A percentile compares a stretch with the other conserved stretches of the same genome.
phyloP scores from a whole-genome alignment of 2,888 invertebrate species.

The Panopea generosa region DNA sequence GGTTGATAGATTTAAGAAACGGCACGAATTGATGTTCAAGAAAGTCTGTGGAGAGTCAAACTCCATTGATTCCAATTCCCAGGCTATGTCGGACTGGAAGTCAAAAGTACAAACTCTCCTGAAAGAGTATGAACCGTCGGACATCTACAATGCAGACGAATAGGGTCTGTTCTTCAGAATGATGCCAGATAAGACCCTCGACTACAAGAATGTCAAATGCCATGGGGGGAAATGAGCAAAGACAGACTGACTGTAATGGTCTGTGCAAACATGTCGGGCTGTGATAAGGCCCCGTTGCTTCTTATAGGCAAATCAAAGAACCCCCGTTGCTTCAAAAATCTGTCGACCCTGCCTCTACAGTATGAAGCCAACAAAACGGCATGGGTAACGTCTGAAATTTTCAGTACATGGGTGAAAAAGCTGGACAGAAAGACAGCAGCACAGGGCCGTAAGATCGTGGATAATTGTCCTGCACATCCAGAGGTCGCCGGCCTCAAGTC shows the following conservation, averaged over 20 bases:
- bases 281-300: slow-evolving; percentile 44
- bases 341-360: slow-evolving; percentile 36
- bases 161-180: slow-evolving; percentile 50
- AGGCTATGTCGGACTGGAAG: slow-evolving; percentile 1
- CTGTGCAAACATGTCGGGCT: slow-evolving; percentile 55
- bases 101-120: slow-evolving; percentile 13
- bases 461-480: too few species aligned
- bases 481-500: too few species aligned
- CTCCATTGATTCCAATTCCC: slow-evolving; percentile 1
- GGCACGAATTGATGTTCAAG: slow-evolving; percentile 10
- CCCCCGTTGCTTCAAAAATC: slow-evolving; percentile 59
- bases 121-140: slow-evolving; percentile 35
- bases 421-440: slow-evolving; percentile 16
- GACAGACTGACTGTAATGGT: slow-evolving; percentile 52
- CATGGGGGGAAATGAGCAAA: slow-evolving; percentile 49
- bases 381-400: slow-evolving; percentile 63
- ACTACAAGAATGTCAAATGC: slow-evolving; percentile 39
- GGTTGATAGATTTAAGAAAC: slow-evolving; percentile 27
- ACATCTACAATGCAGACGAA: slow-evolving; percentile 65
- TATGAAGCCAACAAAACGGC: slow-evolving; percentile 58
- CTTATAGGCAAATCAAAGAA: slow-evolving; percentile 58
- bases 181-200: slow-evolving; percentile 39
- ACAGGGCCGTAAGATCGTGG: background rate
- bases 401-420: slow-evolving; percentile 59
- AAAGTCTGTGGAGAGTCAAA: slow-evolving; percentile 18